Evolutionary conservation across 2,113 vertebrate species (phyloP).

Genomic region (Malaclemys terrapin): DNA sequence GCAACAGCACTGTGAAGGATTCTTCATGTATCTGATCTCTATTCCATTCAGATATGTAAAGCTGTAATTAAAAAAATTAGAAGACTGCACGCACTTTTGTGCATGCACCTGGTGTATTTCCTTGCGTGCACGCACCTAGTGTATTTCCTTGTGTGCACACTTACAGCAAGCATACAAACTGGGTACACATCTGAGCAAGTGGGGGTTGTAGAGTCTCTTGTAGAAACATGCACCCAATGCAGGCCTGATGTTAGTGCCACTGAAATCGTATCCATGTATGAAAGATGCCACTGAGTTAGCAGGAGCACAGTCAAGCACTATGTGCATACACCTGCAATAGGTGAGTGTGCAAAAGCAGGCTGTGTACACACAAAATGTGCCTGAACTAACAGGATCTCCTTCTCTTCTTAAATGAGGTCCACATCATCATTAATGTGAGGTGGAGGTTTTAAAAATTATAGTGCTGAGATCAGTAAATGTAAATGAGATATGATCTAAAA

Average conservation of each 20-base stretch:
- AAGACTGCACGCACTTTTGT: background rate
- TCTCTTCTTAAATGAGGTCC: background rate
- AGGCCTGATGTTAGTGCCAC: background rate
- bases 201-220: background rate
- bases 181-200: background rate
- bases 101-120: background rate
- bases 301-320: background rate
- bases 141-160: background rate
- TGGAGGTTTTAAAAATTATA: slow-evolving; percentile 52
- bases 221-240: background rate
- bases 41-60: background rate
- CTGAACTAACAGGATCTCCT: slow-evolving; percentile 3
- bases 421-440: slow-evolving; percentile 2
- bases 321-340: background rate
- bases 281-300: background rate
- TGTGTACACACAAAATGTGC: background rate
- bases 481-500: slow-evolving; percentile 42
- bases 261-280: background rate
- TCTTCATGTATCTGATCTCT: background rate
- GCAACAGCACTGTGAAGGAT: background rate
- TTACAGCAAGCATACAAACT: background rate
- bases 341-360: background rate
- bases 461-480: slow-evolving; percentile 25
- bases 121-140: background rate
- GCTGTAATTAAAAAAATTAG: background rate